A percentile compares a stretch with the other conserved stretches of the same genome.
phyloP scores from a whole-genome alignment of 2,797 vertebrate genomes.

The Chiropotes sagulatus region DNA sequence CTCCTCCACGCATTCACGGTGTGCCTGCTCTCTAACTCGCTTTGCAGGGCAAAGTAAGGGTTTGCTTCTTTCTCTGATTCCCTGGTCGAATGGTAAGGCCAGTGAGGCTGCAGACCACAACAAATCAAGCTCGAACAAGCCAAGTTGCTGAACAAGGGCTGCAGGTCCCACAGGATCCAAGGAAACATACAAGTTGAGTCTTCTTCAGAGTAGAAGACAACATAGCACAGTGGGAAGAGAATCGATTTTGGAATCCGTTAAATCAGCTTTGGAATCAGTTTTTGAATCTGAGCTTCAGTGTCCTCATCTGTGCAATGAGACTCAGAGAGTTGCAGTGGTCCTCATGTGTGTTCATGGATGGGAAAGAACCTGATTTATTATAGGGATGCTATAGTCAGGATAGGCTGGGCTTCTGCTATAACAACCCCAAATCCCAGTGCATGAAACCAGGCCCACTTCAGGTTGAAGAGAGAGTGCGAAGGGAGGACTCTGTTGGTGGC shows the following conservation, averaged over 20 bases:
- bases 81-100: not conserved
- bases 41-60: not conserved
- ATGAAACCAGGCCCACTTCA: rapidly evolving
- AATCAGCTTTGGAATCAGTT: not conserved
- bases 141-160: not conserved
- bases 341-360: rapidly evolving
- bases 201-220: not conserved
- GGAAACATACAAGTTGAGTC: not conserved
- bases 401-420: not conserved
- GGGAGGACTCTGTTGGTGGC: rapidly evolving
- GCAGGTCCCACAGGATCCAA: not conserved
- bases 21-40: not conserved
- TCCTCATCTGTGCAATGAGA: not conserved
- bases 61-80: not conserved
- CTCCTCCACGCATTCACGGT: rapidly evolving
- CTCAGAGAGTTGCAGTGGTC: rapidly evolving
- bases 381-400: not conserved
- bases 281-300: not conserved
- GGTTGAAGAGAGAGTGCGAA: not conserved
- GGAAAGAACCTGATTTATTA: not conserved
- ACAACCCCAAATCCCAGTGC: not conserved
- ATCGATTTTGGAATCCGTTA: not conserved
- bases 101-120: not conserved
- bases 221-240: not conserved
- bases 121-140: not conserved